Percentiles rank a stretch among this genome's conserved stretches.
phyloP scores from a whole-genome alignment of 2,797 vertebrate genomes.

The Gouania willdenowi region DNA sequence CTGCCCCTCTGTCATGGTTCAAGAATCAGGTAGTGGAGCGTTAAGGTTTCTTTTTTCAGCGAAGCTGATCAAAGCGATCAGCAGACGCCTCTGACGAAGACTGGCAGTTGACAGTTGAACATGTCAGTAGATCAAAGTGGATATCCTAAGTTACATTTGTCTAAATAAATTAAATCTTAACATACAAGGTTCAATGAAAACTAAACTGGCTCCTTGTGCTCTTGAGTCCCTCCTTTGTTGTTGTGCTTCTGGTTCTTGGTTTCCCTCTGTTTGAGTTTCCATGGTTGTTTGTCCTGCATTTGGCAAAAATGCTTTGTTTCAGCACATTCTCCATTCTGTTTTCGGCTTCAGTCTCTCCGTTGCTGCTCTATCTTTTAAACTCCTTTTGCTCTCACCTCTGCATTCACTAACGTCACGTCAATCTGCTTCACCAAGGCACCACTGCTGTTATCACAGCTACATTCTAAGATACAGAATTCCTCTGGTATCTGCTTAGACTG shows the following conservation, averaged over 20 bases:
- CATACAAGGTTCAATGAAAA: too few relatives aligned
- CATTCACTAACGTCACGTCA: slow-evolving; percentile 34
- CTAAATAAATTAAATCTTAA: too few relatives aligned
- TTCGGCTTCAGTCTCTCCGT: slow-evolving; percentile 36
- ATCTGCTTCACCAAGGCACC: slow-evolving; percentile 71
- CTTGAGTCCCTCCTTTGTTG: slow-evolving; percentile 88
- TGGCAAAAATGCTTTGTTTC: slow-evolving; percentile 84
- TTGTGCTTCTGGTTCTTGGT: slow-evolving; percentile 87
- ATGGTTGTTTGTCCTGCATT: slow-evolving; percentile 90
- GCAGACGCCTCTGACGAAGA: too few relatives aligned
- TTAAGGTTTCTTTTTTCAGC: too few relatives aligned
- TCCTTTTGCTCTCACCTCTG: slow-evolving; percentile 34
- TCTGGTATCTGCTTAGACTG: too few relatives aligned
- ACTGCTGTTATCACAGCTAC: slow-evolving; percentile 68
- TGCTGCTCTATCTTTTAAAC: slow-evolving; percentile 44
- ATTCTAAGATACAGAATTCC: slow-evolving; percentile 71
- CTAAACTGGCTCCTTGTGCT: slow-evolving; percentile 79
- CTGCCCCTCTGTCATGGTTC: too few relatives aligned
- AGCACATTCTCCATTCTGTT: slow-evolving; percentile 69
- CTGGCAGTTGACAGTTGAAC: too few relatives aligned
- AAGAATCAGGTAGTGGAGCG: too few relatives aligned
- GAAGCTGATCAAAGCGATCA: too few relatives aligned
- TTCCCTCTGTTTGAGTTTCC: slow-evolving; percentile 91
- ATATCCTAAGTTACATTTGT: too few relatives aligned
- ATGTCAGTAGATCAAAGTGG: too few relatives aligned